phyloP scores from a whole-genome alignment of 2,888 invertebrate genomes.

The Eupsilia transversa region DNA sequence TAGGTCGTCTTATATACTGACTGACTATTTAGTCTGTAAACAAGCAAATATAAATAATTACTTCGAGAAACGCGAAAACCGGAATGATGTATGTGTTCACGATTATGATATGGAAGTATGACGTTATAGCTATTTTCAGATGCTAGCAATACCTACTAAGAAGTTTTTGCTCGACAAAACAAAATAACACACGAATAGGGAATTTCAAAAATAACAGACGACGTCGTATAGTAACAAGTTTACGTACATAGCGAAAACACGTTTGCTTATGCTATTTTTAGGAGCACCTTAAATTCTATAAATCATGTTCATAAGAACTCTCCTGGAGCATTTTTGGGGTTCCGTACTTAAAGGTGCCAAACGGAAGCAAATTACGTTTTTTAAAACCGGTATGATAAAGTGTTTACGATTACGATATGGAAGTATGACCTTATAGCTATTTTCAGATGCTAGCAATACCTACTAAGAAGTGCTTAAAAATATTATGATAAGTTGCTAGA shows the following conservation, averaged over 20 bases:
- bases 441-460: background rate
- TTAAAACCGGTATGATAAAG: conserved; percentile 7
- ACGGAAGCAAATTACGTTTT: no score
- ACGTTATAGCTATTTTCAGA: background rate
- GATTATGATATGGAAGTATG: background rate
- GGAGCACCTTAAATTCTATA: no score
- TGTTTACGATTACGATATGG: background rate
- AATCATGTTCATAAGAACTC: no score
- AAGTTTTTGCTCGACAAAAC: background rate
- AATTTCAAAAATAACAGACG: no score
- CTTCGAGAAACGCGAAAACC: background rate
- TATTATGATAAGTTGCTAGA: no score
- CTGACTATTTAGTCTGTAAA: background rate
- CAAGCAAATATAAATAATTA: background rate
- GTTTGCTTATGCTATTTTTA: no score
- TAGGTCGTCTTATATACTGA: background rate
- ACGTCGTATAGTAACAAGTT: no score
- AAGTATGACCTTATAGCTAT: background rate
- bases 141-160: background rate
- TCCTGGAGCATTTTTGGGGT: no score
- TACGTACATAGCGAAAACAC: no score
- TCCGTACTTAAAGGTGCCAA: no score
- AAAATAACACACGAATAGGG: no score
- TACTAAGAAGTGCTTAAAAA: background rate
- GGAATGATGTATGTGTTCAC: background rate